Conservation (phyloP, 2,888 invertebrate genomes). For the Rutpela maculata region DNA sequence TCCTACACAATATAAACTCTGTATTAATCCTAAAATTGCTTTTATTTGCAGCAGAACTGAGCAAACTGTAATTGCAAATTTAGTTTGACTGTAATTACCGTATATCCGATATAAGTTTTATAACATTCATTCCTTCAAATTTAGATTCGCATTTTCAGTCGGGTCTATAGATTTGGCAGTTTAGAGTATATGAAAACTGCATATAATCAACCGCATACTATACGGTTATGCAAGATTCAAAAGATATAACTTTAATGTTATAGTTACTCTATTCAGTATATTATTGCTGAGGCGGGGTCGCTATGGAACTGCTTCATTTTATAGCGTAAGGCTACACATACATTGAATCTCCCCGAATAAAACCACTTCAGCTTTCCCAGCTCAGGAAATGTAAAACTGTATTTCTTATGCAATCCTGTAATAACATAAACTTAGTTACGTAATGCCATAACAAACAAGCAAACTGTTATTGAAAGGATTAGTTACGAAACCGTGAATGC, state of each 20-base stretch:
- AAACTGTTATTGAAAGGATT: conserved; percentile 49
- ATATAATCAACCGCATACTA: conserved; percentile 39
- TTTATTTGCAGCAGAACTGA: neutral
- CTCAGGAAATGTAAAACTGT: conserved; percentile 59
- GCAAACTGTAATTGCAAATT: neutral
- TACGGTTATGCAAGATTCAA: conserved; percentile 38
- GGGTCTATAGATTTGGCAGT: neutral
- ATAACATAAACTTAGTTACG: conserved; percentile 54
- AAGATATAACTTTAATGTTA: conserved; percentile 26
- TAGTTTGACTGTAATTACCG: neutral
- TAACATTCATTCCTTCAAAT: neutral
- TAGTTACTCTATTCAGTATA: conserved; percentile 28
- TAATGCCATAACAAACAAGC: conserved; percentile 57
- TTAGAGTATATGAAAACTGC: conserved; percentile 1
- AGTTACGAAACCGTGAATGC: conserved; percentile 21
- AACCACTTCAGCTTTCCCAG: conserved; percentile 37
- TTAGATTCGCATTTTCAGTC: neutral
- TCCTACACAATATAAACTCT: neutral
- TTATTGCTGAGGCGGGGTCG: conserved; percentile 31
- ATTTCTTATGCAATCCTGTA: conserved; percentile 61
- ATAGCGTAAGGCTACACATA: conserved; percentile 44
- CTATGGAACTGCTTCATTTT: conserved; percentile 38
- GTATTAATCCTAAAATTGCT: neutral
- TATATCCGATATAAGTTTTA: neutral
- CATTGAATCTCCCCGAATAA: conserved; percentile 46